phyloP scores from a whole-genome alignment of 2,888 invertebrate genomes.

The Rosalia funebris region DNA sequence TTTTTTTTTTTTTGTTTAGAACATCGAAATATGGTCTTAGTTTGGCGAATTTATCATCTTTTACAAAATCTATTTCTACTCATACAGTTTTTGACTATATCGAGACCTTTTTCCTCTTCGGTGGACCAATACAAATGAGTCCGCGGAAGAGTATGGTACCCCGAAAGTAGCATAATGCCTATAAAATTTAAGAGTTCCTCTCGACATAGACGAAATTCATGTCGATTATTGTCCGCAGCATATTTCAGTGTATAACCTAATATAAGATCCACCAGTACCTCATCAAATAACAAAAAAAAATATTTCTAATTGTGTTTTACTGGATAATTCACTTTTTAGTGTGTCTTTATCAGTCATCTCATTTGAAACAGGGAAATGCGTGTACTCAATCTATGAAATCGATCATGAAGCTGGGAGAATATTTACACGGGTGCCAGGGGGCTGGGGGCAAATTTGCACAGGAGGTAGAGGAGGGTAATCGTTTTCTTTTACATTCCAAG shows the following conservation, averaged over 20 bases:
- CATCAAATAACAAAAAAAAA: not conserved
- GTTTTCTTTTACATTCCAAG: conserved; percentile 33
- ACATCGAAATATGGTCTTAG: conserved; percentile 43
- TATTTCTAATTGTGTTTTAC: not conserved
- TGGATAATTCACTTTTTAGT: conserved; percentile 28
- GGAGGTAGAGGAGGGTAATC: conserved; percentile 30
- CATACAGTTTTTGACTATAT: conserved; percentile 34
- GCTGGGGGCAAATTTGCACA: too few relatives aligned
- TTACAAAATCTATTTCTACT: conserved; percentile 35
- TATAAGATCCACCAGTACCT: not conserved
- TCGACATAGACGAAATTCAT: not conserved
- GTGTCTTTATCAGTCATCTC: conserved; percentile 18
- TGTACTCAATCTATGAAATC: conserved; percentile 29
- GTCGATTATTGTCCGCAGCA: not conserved
- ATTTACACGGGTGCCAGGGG: not conserved
- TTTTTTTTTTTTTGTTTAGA: conserved; percentile 41
- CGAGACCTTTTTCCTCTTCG: conserved; percentile 10
- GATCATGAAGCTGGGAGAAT: conserved; percentile 17
- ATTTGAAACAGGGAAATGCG: conserved; percentile 24
- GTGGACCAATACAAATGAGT: conserved; percentile 28
- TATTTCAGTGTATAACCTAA: not conserved
- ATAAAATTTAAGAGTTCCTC: not conserved
- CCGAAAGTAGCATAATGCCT: not conserved
- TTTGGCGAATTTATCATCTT: conserved; percentile 35
- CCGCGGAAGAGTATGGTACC: not conserved